A percentile compares a stretch with the other conserved stretches of the same genome.
These are phyloP conservation scores for Epinotia ramella DNA, from an alignment of 2,888 invertebrate species.

Conservation along the genomic window DNA sequence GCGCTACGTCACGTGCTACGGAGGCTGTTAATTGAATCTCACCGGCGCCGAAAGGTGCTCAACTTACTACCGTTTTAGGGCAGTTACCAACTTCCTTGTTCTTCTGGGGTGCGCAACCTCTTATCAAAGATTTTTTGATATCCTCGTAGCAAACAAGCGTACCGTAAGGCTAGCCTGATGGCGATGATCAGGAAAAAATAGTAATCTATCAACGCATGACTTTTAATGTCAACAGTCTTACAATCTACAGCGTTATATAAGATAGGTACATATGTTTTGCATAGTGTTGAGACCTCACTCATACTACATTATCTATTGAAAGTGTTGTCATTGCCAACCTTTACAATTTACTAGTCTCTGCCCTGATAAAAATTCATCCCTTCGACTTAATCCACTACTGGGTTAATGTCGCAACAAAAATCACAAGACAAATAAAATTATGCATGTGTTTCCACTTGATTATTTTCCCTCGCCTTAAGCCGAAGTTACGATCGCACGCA, in stretches of 20 bases:
- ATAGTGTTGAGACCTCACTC: no score
- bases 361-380: slow-evolving; percentile 18
- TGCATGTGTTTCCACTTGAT: slow-evolving; percentile 41
- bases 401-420: slow-evolving; percentile 20
- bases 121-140: slow-evolving; percentile 2
- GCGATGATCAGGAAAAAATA: no score
- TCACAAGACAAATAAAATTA: slow-evolving; percentile 27
- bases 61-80: slow-evolving; percentile 49
- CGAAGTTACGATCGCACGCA: slow-evolving; percentile 39
- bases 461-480: slow-evolving; percentile 41
- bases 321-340: neutral
- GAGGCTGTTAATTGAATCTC: slow-evolving; percentile 69
- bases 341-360: neutral
- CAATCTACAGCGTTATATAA: no score
- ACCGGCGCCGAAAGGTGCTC: slow-evolving; percentile 64
- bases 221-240: no score
- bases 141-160: no score
- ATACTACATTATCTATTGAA: neutral
- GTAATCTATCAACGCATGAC: no score
- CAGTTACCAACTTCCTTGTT: slow-evolving; percentile 52
- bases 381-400: neutral
- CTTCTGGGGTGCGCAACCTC: slow-evolving; percentile 21
- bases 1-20: slow-evolving; percentile 60
- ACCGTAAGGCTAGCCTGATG: no score
- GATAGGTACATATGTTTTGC: no score